Conservation (phyloP, 2,888 invertebrate species). For the Yponomeuta malinellus region DNA sequence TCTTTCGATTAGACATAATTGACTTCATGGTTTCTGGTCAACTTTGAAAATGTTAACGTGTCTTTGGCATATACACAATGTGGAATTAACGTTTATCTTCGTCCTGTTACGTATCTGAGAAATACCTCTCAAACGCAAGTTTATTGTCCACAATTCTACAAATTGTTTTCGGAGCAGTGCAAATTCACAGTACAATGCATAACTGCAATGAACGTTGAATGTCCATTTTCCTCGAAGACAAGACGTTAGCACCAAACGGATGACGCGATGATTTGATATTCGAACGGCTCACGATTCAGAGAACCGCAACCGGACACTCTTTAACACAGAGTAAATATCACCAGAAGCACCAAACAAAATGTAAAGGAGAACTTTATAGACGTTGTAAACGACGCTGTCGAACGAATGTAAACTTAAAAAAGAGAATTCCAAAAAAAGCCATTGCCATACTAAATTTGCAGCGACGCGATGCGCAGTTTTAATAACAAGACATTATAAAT, state of each 20-base stretch:
- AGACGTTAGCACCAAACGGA: constrained; percentile 22
- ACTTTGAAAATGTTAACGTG: too few relatives aligned
- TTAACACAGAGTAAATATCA: neutral
- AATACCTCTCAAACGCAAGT: neutral
- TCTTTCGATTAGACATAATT: too few relatives aligned
- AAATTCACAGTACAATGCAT: constrained; percentile 11
- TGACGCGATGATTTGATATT: constrained; percentile 34
- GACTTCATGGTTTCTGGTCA: too few relatives aligned
- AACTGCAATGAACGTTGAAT: neutral
- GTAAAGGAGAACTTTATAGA: too few relatives aligned
- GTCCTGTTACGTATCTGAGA: neutral
- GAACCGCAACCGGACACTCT: constrained; percentile 37
- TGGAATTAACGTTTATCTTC: too few relatives aligned
- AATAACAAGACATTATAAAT: too few relatives aligned
- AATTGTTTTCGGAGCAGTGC: constrained; percentile 14
- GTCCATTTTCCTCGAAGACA: constrained; percentile 27
- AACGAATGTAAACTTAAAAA: too few relatives aligned
- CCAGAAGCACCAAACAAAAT: neutral
- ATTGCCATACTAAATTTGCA: too few relatives aligned
- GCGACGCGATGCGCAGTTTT: too few relatives aligned
- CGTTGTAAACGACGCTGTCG: too few relatives aligned
- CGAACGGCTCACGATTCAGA: constrained; percentile 29
- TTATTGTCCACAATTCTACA: neutral
- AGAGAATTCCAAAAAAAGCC: too few relatives aligned
- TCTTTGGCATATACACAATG: too few relatives aligned